Evolutionary conservation across 2,113 vertebrate species (phyloP), one percentile per base, ranked within the genome.

Genomic region (Cromileptes altivelis): DNA sequence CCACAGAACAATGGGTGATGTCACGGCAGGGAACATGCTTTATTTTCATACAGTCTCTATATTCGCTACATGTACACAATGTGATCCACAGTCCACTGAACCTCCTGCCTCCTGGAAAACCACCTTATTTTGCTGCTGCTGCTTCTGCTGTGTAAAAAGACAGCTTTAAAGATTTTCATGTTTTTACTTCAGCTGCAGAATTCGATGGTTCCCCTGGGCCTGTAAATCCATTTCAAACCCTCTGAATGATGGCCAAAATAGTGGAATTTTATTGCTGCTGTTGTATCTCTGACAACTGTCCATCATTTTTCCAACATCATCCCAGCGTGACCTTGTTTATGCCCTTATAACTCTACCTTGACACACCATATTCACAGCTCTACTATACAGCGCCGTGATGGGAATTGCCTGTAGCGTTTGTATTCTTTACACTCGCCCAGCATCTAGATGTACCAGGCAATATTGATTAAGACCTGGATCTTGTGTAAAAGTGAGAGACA

Each of bases 391-490:
- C 8, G 6, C 19, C 18, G 10, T 11, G 23, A 18, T 12, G 75
- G 60, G 74, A 82, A 56, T 49, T 53, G 75, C 83, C 65, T 27
- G 4, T 6, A 33, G 81, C 57, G 3, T 3, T 64, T 76, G 75
- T 75, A 61, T 69, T 63, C 50, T 11, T 14, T 6, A n/a, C 55
- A 7, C 74, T 73, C 57, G 17, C 33, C 70, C n/a, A 37, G 37
- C 21, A 10, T 17, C 37, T 23, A 37, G 42, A 57, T 53, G 60
- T 33, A 85, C 6, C 47, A 14, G 33, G 58, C 74, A 12, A 33
- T 80, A 81, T 76, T 67, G 89, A 91, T 89, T 85, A 81, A 82
- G 82, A 84, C 72, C 75, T 90, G 67, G 74, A 83, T 85, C 58
- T 72, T 30, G 75, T 62, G 74, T 76, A 57, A 82, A 27, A 85